These are phyloP conservation scores for Echinometra lucunter DNA, from an alignment of 53 echinoderm and acorn worm species.

Conservation along the genomic window DNA sequence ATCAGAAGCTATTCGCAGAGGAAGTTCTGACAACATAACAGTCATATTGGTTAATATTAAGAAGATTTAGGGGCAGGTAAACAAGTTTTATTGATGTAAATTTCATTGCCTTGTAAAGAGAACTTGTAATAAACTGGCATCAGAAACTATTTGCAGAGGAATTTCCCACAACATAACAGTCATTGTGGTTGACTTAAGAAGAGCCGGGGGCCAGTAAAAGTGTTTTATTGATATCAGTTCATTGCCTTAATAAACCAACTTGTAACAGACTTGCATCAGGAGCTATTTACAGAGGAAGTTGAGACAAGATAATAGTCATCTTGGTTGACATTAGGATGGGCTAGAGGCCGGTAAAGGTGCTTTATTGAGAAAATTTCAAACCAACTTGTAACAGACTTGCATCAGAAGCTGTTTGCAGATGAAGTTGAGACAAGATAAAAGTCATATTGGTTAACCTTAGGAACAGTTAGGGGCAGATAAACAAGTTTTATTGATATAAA, in stretches of 20 bases:
- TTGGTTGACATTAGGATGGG: background rate
- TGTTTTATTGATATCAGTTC: background rate
- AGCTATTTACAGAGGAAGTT: slow-evolving; percentile 87
- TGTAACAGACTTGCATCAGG: slow-evolving; percentile 88
- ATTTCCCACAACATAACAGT: slow-evolving; percentile 94
- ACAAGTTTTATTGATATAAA: too few species aligned
- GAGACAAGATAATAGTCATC: slow-evolving; percentile 90
- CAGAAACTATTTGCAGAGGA: slow-evolving; percentile 83
- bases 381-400: background rate
- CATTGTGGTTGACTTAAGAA: slow-evolving; percentile 75
- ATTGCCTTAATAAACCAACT: slow-evolving; percentile 70
- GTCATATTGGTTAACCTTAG: too few species aligned
- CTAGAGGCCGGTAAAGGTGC: slow-evolving; percentile 61
- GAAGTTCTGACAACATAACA: slow-evolving; percentile 96
- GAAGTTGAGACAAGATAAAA: too few species aligned
- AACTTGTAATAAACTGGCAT: slow-evolving; percentile 86
- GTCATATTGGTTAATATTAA: slow-evolving; percentile 85
- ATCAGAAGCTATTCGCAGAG: slow-evolving; percentile 90
- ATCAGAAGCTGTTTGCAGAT: background rate
- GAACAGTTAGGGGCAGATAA: too few species aligned
- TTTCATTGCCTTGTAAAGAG: slow-evolving; percentile 55
- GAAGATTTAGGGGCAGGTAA: slow-evolving; percentile 7
- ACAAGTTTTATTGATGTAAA: background rate
- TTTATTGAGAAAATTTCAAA: slow-evolving; percentile 49
- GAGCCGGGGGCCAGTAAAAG: background rate